phyloP scores from a whole-genome alignment of 2,797 vertebrate genomes.

The Acanthurus lineatus region DNA sequence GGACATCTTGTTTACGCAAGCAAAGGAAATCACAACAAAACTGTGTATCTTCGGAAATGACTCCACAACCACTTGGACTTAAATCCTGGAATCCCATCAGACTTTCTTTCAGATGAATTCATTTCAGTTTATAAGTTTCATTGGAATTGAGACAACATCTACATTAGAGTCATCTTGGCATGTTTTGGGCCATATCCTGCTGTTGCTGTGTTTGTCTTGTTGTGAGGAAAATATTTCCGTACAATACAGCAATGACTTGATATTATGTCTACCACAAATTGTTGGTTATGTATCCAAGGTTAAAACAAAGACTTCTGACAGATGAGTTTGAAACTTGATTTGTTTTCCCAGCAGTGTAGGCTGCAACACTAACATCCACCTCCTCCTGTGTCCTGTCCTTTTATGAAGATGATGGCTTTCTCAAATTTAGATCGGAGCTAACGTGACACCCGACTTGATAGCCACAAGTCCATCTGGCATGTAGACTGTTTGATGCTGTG shows the following conservation, averaged over 20 bases:
- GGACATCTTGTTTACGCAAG: conserved; percentile 20
- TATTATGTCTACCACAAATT: background rate
- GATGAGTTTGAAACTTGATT: background rate
- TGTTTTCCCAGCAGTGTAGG: background rate
- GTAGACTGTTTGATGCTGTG: background rate
- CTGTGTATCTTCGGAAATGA: background rate
- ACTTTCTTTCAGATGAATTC: background rate
- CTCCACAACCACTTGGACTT: accelerated
- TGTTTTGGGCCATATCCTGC: conserved; percentile 11
- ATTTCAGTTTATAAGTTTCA: background rate
- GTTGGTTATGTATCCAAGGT: background rate
- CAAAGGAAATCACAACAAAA: background rate
- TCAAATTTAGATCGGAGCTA: conserved; percentile 33
- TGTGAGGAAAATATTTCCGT: background rate
- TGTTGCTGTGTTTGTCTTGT: background rate
- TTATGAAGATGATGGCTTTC: conserved; percentile 14
- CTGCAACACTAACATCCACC: background rate
- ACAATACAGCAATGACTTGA: conserved; percentile 6
- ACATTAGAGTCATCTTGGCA: background rate
- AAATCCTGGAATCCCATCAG: background rate
- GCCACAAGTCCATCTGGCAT: background rate
- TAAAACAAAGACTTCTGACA: background rate
- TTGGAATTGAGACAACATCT: background rate
- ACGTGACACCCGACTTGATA: conserved; percentile 1
- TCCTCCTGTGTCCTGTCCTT: background rate